phyloP scores from a whole-genome alignment of 2,888 invertebrate genomes.

The Dicyrtoma fusca region DNA sequence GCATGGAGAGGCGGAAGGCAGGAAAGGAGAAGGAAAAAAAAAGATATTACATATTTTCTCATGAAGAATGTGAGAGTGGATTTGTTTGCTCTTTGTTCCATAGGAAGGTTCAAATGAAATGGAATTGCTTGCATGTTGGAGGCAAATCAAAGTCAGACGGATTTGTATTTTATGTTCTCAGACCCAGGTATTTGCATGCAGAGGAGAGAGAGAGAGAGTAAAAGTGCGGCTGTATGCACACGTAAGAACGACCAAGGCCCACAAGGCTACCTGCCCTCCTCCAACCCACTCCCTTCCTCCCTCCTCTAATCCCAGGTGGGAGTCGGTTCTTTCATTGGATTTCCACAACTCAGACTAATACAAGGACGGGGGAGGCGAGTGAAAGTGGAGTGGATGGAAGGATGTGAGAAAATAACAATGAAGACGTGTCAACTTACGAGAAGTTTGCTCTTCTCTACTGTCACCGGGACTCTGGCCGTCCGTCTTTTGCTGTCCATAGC shows the following conservation, averaged over 20 bases:
- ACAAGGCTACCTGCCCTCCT: too few species aligned
- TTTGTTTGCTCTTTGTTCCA: constrained; percentile 28
- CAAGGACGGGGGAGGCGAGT: not conserved
- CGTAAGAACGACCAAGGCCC: too few species aligned
- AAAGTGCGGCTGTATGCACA: not conserved
- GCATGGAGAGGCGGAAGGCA: not conserved
- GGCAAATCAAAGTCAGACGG: constrained; percentile 12
- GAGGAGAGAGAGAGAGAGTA: not conserved
- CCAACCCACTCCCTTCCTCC: too few species aligned
- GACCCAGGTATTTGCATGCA: too few species aligned
- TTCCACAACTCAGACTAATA: not conserved
- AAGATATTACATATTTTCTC: constrained; percentile 9
- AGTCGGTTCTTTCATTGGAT: not conserved
- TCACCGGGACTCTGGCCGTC: not conserved
- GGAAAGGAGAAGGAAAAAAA: not conserved
- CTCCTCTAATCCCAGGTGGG: too few species aligned
- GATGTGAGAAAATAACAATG: not conserved
- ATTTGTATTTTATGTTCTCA: not conserved
- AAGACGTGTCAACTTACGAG: constrained; percentile 26
- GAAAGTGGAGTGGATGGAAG: not conserved
- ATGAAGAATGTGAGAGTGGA: constrained; percentile 14
- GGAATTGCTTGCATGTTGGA: constrained; percentile 25
- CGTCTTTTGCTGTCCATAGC: not conserved
- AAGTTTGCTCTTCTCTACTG: constrained; percentile 18
- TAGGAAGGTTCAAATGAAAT: constrained; percentile 9